Evolutionary conservation across 2,113 vertebrate genomes (phyloP).

Genomic region (Urocynchramus pylzowi): DNA sequence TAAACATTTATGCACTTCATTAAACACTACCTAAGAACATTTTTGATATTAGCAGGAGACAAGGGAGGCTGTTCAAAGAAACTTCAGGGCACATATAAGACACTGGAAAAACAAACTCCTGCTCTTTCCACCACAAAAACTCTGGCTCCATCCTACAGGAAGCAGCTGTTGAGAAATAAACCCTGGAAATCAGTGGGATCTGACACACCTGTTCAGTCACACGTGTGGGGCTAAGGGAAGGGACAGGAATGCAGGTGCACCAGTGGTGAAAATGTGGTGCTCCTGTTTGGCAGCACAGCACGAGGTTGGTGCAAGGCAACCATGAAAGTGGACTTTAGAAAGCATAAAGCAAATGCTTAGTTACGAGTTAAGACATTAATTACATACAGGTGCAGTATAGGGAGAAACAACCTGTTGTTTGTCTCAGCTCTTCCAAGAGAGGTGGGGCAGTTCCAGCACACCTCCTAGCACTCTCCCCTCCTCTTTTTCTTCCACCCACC

Average conservation of each 20-base stretch:
- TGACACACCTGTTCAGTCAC: rapidly evolving
- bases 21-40: conserved; percentile 48
- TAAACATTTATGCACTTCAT: conserved; percentile 45
- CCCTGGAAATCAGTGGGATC: background rate
- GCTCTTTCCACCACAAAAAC: background rate
- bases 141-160: background rate
- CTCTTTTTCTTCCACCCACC: background rate
- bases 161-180: background rate
- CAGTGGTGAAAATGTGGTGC: rapidly evolving
- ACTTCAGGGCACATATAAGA: background rate
- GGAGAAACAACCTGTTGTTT: background rate
- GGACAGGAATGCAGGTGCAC: background rate
- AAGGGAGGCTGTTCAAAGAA: background rate
- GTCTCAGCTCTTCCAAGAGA: background rate
- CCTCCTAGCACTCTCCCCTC: background rate
- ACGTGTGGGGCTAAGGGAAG: background rate
- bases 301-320: background rate
- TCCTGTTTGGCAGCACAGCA: background rate
- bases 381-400: background rate
- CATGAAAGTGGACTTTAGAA: background rate
- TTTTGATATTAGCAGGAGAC: conserved; percentile 3
- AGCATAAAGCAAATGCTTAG: background rate
- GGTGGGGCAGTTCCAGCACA: background rate
- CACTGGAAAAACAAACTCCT: background rate
- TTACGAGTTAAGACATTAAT: background rate